Conservation (phyloP, 2,797 vertebrate genomes). For the Hyperoplus lanceolatus region DNA sequence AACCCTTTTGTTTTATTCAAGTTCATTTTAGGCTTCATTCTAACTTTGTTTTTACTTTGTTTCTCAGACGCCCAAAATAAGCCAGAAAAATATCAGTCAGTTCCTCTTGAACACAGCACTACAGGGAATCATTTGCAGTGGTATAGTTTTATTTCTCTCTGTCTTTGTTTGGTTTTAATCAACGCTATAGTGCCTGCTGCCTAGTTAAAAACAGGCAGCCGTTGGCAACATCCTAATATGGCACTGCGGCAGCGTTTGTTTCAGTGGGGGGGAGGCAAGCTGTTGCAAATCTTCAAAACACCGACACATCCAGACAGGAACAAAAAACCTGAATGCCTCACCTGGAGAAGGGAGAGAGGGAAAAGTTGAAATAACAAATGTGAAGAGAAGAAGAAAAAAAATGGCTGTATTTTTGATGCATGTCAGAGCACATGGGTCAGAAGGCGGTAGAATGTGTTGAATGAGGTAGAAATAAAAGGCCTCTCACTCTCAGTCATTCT, state of each 20-base stretch:
- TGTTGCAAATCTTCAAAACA: constrained; percentile 63
- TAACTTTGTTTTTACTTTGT: constrained; percentile 59
- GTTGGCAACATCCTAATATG: constrained; percentile 53
- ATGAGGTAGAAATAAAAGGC: constrained; percentile 78
- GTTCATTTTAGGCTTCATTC: constrained; percentile 59
- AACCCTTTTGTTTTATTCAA: constrained; percentile 73
- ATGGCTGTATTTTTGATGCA: constrained; percentile 27
- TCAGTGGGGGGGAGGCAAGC: constrained; percentile 68
- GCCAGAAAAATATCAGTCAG: constrained; percentile 39
- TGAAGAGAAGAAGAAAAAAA: constrained; percentile 13
- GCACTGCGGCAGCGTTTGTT: constrained; percentile 50
- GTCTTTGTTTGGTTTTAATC: constrained; percentile 36
- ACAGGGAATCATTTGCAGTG: constrained; percentile 55
- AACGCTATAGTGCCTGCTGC: constrained; percentile 30
- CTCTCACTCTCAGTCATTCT: constrained; percentile 78
- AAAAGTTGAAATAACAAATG: constrained; percentile 63
- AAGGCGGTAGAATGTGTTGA: constrained; percentile 63
- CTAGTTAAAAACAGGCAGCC: constrained; percentile 67
- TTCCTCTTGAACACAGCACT: constrained; percentile 36
- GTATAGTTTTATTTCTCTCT: constrained; percentile 37
- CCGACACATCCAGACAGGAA: constrained; percentile 58
- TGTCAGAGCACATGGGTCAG: constrained; percentile 63
- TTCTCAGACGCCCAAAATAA: constrained; percentile 50
- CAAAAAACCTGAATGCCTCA: constrained; percentile 57
- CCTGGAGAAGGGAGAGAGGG: constrained; percentile 45